Conservation (phyloP, 2,888 invertebrate species). For the Disparrhopalites patrizii region DNA sequence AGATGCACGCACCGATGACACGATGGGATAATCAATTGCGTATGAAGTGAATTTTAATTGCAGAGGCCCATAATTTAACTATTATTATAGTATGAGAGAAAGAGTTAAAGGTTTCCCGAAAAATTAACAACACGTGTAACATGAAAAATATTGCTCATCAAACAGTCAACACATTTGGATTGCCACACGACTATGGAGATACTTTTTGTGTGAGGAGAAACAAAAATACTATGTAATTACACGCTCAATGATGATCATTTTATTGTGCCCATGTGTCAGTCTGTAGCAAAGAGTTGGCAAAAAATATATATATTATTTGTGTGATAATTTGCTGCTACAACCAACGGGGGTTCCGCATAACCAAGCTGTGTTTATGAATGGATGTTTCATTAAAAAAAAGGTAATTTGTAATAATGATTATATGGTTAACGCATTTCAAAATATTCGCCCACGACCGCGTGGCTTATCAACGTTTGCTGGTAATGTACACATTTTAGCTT, state of each 20-base stretch:
- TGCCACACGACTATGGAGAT: neutral
- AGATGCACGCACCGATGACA: conserved; percentile 11
- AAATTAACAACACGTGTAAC: conserved; percentile 9
- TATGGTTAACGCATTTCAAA: too few relatives aligned
- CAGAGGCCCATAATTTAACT: neutral
- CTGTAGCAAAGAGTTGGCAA: neutral
- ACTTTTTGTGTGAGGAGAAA: neutral
- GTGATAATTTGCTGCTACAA: neutral
- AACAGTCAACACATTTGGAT: neutral
- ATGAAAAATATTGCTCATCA: neutral
- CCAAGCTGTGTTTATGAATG: too few relatives aligned
- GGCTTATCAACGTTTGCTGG: too few relatives aligned
- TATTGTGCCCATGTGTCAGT: neutral
- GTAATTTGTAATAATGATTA: too few relatives aligned
- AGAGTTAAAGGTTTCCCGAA: too few relatives aligned
- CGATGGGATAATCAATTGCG: conserved; percentile 16
- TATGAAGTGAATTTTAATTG: conserved; percentile 8
- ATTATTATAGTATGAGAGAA: too few relatives aligned
- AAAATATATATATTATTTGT: neutral
- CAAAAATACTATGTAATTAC: conserved; percentile 2
- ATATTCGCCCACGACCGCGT: too few relatives aligned
- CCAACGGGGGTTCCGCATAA: too few relatives aligned
- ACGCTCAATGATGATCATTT: neutral
- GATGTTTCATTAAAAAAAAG: too few relatives aligned
- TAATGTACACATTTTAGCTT: too few relatives aligned